Conservation (phyloP, 2,888 invertebrate genomes). For the Dinocampus coccinellae region DNA sequence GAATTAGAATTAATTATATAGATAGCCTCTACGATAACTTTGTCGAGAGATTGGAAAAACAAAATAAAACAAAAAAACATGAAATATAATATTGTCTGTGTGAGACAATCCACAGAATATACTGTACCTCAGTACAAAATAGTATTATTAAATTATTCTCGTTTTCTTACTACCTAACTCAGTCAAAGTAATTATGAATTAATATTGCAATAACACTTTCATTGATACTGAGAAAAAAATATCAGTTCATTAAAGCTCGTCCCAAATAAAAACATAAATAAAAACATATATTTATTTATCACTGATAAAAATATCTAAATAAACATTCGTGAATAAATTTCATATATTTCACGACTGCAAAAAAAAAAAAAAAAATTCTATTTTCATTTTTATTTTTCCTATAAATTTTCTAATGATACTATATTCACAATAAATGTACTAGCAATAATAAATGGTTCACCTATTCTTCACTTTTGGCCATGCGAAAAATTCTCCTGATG, state of each 20-base stretch:
- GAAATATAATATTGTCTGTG: background rate
- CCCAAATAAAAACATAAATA: background rate
- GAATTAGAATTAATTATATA: background rate
- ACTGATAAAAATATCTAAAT: too few relatives aligned
- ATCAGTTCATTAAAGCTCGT: conserved; percentile 17
- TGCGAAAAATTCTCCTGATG: background rate
- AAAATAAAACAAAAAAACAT: too few relatives aligned
- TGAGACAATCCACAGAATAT: conserved; percentile 5
- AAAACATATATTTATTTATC: background rate
- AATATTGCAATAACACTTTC: conserved; percentile 11
- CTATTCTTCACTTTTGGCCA: background rate
- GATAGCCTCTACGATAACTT: background rate
- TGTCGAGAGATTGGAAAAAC: background rate
- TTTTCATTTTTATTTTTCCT: background rate
- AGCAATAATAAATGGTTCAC: background rate
- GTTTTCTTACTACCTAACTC: conserved; percentile 33
- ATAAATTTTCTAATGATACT: background rate
- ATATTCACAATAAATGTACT: background rate
- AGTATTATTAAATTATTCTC: conserved; percentile 9
- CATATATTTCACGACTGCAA: conserved; percentile 6
- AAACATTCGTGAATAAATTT: too few relatives aligned
- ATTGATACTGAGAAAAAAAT: background rate
- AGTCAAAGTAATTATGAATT: conserved; percentile 28
- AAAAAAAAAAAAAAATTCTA: background rate
- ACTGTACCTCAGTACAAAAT: conserved; percentile 9